Evolutionary conservation across 1,140 invertebrate species (phyloP), one percentile per base, ranked within the genome.

Genomic region (Chymomyza costata): DNA sequence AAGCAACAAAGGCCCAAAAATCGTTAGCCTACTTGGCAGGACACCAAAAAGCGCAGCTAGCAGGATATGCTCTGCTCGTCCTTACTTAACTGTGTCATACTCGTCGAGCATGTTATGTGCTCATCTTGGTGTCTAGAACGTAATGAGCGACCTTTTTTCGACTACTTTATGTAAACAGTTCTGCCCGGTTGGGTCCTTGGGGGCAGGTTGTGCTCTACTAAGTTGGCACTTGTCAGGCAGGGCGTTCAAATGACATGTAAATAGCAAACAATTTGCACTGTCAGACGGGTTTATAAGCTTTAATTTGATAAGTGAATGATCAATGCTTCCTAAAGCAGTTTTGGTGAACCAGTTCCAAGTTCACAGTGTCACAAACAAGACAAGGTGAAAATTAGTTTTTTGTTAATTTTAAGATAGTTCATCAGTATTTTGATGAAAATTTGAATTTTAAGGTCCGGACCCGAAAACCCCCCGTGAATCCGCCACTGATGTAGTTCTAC

Each of bases 1-100:
- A 47, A 57, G 30, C 55, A 40, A 65, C 49, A 65, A 48, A 35
- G 53, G 61, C 48, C 61, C 49, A 54, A 67, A 78, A 80, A 78
- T 80, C 73, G 73, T 78, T 78, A 78, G 73, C 73, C 73, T 74
- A 78, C 47, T 78, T 78, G 73, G 73, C 73, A 78, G 49, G 39
- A 40, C 48, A 67, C 73, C 73, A 34, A 34, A 34, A 34, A 25
- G 21, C 21, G 21, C 21, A 25, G 8, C n/a, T n/a, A 8, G 21
- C 21, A 76, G 71, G 47, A 76, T 80, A 69, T 62, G 62, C 47
- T 57, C 38, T 51, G 40, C 52, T 41, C 43, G 30, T 25, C 48
- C 38, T 16, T 49, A 25, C 52, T 61, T 54, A 78, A 78, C 71
- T 76, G 53, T 78, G 70, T 70, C 70, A 55, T 31, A 19, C 30